Evolutionary conservation across 2,888 invertebrate genomes (phyloP).

Genomic region (Odontothrips loti): DNA sequence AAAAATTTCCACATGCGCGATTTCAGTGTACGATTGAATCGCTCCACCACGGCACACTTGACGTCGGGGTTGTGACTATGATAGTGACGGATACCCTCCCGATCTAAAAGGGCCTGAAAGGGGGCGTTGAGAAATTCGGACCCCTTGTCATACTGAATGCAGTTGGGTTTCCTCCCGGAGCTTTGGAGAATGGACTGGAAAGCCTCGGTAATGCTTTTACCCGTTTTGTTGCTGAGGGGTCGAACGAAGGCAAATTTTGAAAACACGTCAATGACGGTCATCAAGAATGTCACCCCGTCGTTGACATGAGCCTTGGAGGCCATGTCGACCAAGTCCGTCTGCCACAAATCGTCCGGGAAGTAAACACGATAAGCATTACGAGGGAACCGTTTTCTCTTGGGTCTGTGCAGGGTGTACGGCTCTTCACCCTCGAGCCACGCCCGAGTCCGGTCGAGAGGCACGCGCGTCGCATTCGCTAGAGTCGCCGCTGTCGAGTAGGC

Average conservation of each 20-base stretch:
- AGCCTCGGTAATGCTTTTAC: neutral
- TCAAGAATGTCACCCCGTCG: neutral
- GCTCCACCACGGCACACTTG: neutral
- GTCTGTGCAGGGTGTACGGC: neutral
- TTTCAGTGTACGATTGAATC: neutral
- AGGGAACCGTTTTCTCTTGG: neutral
- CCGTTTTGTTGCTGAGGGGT: neutral
- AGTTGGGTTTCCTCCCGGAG: neutral
- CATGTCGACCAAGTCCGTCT: neutral
- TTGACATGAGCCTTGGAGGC: neutral
- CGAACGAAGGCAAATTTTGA: neutral
- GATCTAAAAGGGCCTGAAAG: neutral
- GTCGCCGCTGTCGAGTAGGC: too few species aligned
- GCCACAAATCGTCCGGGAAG: neutral
- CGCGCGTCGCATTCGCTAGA: too few species aligned
- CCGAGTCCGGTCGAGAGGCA: too few species aligned
- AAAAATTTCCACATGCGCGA: neutral
- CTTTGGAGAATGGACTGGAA: neutral
- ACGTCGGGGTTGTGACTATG: neutral
- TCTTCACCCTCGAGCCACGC: neutral
- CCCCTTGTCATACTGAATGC: neutral
- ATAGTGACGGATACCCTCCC: neutral
- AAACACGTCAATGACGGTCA: neutral
- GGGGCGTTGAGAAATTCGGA: neutral
- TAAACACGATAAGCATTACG: neutral